These are phyloP conservation scores for Electrona antarctica DNA, from an alignment of 2,113 vertebrate genomes.

Conservation along the genomic window DNA sequence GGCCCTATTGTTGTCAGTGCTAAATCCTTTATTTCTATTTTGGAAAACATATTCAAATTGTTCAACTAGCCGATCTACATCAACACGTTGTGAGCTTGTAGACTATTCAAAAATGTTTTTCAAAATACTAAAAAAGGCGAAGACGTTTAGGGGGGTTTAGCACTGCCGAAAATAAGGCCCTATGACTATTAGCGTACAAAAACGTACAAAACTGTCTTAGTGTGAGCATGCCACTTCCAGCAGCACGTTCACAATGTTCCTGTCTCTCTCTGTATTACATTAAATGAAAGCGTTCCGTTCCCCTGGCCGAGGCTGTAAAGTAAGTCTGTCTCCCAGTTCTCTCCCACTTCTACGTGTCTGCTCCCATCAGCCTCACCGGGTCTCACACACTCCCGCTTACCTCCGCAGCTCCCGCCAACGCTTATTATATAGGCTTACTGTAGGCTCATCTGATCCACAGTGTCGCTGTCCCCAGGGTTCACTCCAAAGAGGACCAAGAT, in stretches of 20 bases:
- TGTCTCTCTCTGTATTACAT: constrained; percentile 53
- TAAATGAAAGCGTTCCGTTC: constrained; percentile 62
- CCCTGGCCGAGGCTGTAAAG: constrained; percentile 60
- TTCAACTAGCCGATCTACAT: too few species aligned
- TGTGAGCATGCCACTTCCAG: not conserved
- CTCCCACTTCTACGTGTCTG: constrained; percentile 65
- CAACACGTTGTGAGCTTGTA: too few species aligned
- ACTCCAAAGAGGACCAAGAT: constrained; percentile 27
- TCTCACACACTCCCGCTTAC: constrained; percentile 54
- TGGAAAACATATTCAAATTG: too few species aligned
- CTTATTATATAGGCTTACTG: constrained; percentile 55
- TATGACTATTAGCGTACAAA: too few species aligned
- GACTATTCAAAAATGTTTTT: too few species aligned
- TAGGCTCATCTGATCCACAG: constrained; percentile 46
- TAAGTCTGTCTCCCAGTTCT: constrained; percentile 66
- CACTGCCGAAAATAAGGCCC: too few species aligned
- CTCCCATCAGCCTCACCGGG: constrained; percentile 67
- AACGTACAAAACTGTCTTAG: too few species aligned
- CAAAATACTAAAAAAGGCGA: too few species aligned
- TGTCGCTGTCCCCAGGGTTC: constrained; percentile 44
- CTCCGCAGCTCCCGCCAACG: constrained; percentile 47
- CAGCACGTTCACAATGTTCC: constrained; percentile 25
- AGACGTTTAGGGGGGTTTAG: too few species aligned
- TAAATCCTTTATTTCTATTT: too few species aligned
- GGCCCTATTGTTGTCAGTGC: too few species aligned